Base-by-base conservation (phyloP, 2,797 vertebrate genomes). In the Mallotus villosus region DNA sequence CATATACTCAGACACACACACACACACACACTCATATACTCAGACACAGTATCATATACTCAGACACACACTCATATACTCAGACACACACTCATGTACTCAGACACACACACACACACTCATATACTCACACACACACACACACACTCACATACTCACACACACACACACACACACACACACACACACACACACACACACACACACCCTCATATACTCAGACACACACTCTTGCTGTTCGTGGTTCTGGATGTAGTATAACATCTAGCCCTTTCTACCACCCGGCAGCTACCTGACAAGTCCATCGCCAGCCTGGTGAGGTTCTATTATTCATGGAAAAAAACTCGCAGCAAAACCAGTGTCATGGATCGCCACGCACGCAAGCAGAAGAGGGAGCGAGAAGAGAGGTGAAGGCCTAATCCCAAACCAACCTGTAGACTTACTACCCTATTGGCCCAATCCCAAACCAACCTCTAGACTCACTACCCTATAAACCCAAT, bases 301-400 rank as follows among this genome's bases (percentile, higher is more conserved):
- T 95, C 96, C 4, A 98, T 98, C 90, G 93, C 96, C 77, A 98
- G 96, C 80, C 88, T 98, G 89, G 97, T 98, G 75, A 95, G 95
- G 58, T 98, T 97, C 82, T 98, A 98, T 88, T 98, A 98, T 86
- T 97, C 96, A 0, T 98, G 97, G 97, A 98, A 98, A 91, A 98
- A 98, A 85, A 98, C 95, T 0, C 95, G 97, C 78, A 97, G 95
- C 83, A 97, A 96, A 92, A 98, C 95, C 46, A 98, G 97, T 0
- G 92, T 98, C 86, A 98, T 98, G 97, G 97, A 98, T 68, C 93
- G 97, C 53, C 97, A 98, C 49, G 96, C 95, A 24, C 94, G 97
- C 63, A 97, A 95, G 77, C 95, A 96, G 74, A 98, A 96, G 81
- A 91, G 95, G 68, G 97, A 98, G 76, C 89, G 95, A 46, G 96